Base-by-base conservation (phyloP, 2,113 vertebrate species). In the Cichladusa arquata region DNA sequence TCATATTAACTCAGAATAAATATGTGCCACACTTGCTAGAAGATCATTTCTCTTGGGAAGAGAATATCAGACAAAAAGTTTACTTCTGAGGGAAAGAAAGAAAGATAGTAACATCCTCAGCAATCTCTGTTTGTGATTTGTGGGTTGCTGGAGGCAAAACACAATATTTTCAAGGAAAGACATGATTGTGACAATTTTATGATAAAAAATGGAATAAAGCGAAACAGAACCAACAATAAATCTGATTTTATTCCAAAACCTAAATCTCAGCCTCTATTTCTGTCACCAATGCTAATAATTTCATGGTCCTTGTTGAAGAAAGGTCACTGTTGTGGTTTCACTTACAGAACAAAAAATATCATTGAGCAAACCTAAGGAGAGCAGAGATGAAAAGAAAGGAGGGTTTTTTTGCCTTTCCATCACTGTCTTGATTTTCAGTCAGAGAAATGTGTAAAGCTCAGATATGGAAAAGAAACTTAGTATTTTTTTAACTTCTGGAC, bases 131-230 rank as follows among this genome's bases (percentile, higher is more conserved):
- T 92, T 91, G 74, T 92, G 86, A 91, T 95, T 81, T 96, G 81
- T 89, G 65, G 19, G 19, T 89, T 93, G 45, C 89, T 91, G 38
- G 66, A 95, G 81, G 91, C 42, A 81, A 92, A 91, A 67, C 62
- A 26, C 51, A 89, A 33, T 84, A 79, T 93, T 95, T 96, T 93
- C 56, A 85, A 87, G 57, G 69, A 89, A 92, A 95, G 61, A 71
- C 25, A 83, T 40, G 51, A 82, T 44, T 56, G 38, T 93, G 88
- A 88, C 94, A 94, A 53, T 84, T 89, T 95, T 92, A 74, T 91
- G 57, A 81, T 87, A 86, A 95, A 94, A 91, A 85, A 87, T 25
- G 13, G n/a, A 79, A 16, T 66, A 47, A 91, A 90, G 29, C 70
- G 64, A 87, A 81, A 61, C 61, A 87, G 48, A 87, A 70, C 14